Conservation (phyloP, 1,140 invertebrate genomes). For the Ceratina calcarata region DNA sequence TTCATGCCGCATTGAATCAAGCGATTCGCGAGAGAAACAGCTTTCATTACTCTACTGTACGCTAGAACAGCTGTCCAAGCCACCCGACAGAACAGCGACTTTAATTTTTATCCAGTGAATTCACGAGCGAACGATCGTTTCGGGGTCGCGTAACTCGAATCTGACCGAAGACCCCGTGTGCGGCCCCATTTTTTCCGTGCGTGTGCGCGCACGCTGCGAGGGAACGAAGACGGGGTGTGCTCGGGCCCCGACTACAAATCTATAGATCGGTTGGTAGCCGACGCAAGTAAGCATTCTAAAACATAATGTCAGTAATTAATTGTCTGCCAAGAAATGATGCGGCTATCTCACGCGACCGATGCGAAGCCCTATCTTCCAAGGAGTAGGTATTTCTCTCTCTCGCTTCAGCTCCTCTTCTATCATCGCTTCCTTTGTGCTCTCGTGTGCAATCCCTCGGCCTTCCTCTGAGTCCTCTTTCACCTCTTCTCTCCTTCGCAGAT, state of each 20-base stretch:
- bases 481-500: constrained; percentile 9
- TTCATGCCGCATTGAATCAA: background rate
- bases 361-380: constrained; percentile 27
- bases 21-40: background rate
- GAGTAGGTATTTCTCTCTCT: constrained; percentile 9
- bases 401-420: constrained; percentile 18
- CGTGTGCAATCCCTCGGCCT: constrained; percentile 9
- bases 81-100: background rate
- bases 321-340: constrained; percentile 75
- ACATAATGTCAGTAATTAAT: constrained; percentile 77
- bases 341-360: constrained; percentile 75
- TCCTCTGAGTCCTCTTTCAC: constrained; percentile 13
- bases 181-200: constrained; percentile 24
- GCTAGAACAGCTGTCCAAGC: background rate
- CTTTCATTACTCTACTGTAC: background rate
- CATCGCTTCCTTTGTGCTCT: constrained; percentile 14
- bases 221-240: constrained; percentile 43
- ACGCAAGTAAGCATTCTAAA: constrained; percentile 71
- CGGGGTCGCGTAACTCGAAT: background rate
- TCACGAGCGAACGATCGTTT: background rate
- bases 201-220: constrained; percentile 1
- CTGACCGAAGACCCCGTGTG: constrained; percentile 1
- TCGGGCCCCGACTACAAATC: constrained; percentile 61
- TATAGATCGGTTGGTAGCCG: constrained; percentile 67
- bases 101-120: background rate